These are phyloP conservation scores for Eulithis prunata DNA, from an alignment of 2,888 invertebrate genomes.

Conservation along the genomic window DNA sequence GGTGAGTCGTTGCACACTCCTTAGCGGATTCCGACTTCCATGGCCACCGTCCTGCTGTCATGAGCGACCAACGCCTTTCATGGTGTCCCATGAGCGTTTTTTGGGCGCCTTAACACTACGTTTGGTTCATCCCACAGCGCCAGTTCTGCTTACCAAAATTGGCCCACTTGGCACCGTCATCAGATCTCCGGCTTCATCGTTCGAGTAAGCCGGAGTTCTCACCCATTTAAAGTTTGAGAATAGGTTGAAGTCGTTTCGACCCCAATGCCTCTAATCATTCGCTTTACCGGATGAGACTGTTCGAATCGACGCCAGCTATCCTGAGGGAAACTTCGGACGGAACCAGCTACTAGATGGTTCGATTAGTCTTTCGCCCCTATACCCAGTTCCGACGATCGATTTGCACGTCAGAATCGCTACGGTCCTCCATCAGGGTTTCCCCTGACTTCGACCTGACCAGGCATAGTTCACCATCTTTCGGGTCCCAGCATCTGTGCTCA, in stretches of 20 bases:
- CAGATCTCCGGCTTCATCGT: conserved; percentile 79
- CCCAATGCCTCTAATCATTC: conserved; percentile 90
- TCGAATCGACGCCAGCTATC: conserved; percentile 24
- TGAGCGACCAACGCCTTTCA: conserved; percentile 55
- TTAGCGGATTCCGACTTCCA: conserved; percentile 43
- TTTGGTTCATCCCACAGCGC: conserved; percentile 85
- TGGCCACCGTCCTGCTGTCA: conserved; percentile 75
- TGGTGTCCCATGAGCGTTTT: conserved; percentile 75
- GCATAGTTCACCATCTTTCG: conserved; percentile 85
- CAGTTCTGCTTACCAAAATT: conserved; percentile 92
- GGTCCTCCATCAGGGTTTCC: conserved; percentile 89
- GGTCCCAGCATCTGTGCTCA: conserved; percentile 87
- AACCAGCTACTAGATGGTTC: too few species aligned
- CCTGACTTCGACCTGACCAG: conserved; percentile 88
- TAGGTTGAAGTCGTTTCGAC: conserved; percentile 89
- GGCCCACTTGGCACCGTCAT: conserved; percentile 61
- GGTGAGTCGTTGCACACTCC: conserved; percentile 80
- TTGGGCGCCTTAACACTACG: conserved; percentile 85
- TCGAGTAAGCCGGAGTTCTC: conserved; percentile 86
- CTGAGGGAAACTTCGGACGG: too few species aligned
- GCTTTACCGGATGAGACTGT: conserved; percentile 88
- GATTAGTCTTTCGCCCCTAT: too few species aligned
- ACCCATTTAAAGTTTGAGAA: conserved; percentile 92
- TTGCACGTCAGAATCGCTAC: conserved; percentile 54
- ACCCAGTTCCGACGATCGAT: too few species aligned